phyloP scores from a whole-genome alignment of 2,113 vertebrate species.

The Xenopus laevis region DNA sequence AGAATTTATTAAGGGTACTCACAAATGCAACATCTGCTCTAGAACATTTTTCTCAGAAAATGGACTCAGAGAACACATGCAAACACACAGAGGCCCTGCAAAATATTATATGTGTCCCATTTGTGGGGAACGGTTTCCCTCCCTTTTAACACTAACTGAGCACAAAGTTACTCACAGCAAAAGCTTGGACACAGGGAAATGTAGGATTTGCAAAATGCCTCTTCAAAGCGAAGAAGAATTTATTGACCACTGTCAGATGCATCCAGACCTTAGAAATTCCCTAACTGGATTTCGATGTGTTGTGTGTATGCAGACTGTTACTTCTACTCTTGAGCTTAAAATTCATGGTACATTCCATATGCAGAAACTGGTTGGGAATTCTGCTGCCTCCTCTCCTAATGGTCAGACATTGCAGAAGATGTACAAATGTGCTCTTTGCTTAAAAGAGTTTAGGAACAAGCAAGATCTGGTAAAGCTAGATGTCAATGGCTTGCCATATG shows the following conservation, averaged over 20 bases:
- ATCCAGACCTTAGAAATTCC: conserved; percentile 79
- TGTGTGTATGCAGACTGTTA: conserved; percentile 89
- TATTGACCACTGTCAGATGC: conserved; percentile 83
- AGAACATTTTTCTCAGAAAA: conserved; percentile 82
- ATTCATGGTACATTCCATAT: conserved; percentile 84
- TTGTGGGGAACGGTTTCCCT: conserved; percentile 80
- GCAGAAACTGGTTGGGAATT: conserved; percentile 83
- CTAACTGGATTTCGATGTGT: conserved; percentile 80
- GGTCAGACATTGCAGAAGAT: conserved; percentile 87
- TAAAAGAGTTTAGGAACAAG: conserved; percentile 97
- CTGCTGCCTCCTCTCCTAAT: conserved; percentile 85
- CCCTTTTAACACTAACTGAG: conserved; percentile 77
- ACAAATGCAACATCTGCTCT: conserved; percentile 81
- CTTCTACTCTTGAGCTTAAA: conserved; percentile 82
- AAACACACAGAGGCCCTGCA: conserved; percentile 79
- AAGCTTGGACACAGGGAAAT: conserved; percentile 79
- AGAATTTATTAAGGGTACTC: conserved; percentile 81
- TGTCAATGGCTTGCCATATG: conserved; percentile 93
- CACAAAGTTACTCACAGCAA: conserved; percentile 86
- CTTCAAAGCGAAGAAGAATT: conserved; percentile 83
- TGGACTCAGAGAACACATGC: conserved; percentile 78
- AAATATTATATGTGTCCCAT: conserved; percentile 86
- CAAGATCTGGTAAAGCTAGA: conserved; percentile 96
- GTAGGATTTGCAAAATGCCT: conserved; percentile 81
- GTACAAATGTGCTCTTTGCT: conserved; percentile 96